Conservation (phyloP, 2,113 vertebrate species). For the Regulus satrapa region DNA sequence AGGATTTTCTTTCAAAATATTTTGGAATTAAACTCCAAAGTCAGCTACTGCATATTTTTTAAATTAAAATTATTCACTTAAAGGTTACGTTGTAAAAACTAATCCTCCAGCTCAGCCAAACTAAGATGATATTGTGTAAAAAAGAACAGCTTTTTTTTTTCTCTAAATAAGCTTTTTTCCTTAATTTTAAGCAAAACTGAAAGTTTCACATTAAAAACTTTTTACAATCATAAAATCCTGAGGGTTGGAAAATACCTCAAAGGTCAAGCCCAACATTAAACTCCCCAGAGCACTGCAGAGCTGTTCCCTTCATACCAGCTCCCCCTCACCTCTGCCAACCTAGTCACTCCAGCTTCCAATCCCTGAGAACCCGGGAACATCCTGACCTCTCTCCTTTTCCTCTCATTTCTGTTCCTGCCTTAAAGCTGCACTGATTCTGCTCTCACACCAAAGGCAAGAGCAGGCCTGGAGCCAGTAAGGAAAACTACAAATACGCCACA, state of each 20-base stretch:
- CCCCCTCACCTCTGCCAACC: not conserved
- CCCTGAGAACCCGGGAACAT: not conserved
- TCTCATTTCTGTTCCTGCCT: not conserved
- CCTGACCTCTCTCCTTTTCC: not conserved
- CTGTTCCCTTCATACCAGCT: not conserved
- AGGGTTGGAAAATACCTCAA: not conserved
- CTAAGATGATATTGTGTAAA: not conserved
- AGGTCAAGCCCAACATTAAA: not conserved
- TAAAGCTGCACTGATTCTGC: not conserved
- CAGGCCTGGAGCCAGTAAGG: not conserved
- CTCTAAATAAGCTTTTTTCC: not conserved
- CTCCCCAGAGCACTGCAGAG: not conserved
- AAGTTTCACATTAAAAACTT: not conserved
- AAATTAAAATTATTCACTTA: not conserved
- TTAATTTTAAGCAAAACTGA: not conserved
- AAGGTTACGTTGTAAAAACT: not conserved
- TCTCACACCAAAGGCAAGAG: not conserved
- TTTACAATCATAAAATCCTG: not conserved
- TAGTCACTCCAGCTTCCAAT: not conserved
- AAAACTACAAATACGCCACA: fast-evolving
- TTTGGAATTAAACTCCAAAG: not conserved
- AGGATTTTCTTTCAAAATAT: not conserved
- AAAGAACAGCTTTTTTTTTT: not conserved
- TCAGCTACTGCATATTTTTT: not conserved
- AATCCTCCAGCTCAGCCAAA: not conserved